phyloP scores from a whole-genome alignment of 2,888 invertebrate species.

The Amphipoea oculea region DNA sequence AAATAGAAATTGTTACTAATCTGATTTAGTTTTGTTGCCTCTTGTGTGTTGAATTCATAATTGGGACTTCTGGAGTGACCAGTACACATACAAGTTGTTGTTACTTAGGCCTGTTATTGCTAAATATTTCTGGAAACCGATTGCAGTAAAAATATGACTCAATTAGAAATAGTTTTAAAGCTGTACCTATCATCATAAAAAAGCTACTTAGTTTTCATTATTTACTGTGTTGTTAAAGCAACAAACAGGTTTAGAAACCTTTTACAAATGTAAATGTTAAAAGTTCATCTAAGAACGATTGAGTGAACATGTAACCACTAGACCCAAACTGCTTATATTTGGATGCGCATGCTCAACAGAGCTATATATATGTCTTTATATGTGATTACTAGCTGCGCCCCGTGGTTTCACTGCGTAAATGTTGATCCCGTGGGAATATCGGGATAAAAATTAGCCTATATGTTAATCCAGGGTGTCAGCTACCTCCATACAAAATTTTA shows the following conservation, averaged over 20 bases:
- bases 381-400: too few relatives aligned
- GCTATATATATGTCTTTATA: neutral
- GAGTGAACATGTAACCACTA: neutral
- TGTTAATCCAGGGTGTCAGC: too few relatives aligned
- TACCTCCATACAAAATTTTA: too few relatives aligned
- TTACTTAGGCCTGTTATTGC: neutral
- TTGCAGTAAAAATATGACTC: neutral
- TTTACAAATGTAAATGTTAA: neutral
- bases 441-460: too few relatives aligned
- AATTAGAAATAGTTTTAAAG: neutral
- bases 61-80: neutral
- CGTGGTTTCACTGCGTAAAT: too few relatives aligned
- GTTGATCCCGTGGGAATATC: too few relatives aligned
- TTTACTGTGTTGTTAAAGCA: slow-evolving; percentile 2
- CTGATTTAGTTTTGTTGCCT: neutral
- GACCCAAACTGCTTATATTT: neutral
- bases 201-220: neutral
- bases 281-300: neutral
- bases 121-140: neutral
- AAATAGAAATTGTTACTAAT: neutral
- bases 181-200: neutral
- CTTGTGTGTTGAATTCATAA: neutral
- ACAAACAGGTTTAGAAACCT: neutral
- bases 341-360: neutral
- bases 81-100: neutral